Conservation (phyloP, 2,797 vertebrate genomes). For the Argentina silus region DNA sequence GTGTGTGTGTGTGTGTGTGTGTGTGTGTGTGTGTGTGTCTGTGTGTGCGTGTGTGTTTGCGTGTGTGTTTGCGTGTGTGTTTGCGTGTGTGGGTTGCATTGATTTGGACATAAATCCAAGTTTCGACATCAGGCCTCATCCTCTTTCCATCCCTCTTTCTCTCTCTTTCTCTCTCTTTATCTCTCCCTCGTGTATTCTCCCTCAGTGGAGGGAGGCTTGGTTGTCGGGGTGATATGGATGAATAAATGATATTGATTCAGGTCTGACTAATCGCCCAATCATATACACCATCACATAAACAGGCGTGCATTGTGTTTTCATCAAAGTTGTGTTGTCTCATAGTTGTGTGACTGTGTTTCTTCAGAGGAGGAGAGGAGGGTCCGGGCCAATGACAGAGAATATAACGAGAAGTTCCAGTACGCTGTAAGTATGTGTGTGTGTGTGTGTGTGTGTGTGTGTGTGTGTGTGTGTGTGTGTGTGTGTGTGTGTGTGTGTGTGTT, state of each 20-base stretch:
- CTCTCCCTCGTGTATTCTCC: background rate
- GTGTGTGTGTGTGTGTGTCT: conserved; percentile 9
- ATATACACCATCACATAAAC: background rate
- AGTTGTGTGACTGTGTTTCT: conserved; percentile 37
- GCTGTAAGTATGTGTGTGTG: conserved; percentile 79
- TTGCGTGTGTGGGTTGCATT: conserved; percentile 29
- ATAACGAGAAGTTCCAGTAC: conserved; percentile 96
- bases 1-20: conserved; percentile 10
- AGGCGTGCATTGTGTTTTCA: conserved; percentile 11
- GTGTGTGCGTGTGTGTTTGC: conserved; percentile 17
- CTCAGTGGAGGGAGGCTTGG: too few species aligned
- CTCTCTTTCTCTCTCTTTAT: conserved; percentile 1
- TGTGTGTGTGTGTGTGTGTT: too few species aligned
- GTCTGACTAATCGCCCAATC: conserved; percentile 2
- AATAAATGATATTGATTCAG: conserved; percentile 21
- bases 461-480: background rate
- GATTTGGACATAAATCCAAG: conserved; percentile 38
- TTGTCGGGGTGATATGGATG: background rate
- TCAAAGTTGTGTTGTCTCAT: conserved; percentile 20
- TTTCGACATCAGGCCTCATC: background rate
- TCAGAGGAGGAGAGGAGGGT: conserved; percentile 93
- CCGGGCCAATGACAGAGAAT: conserved; percentile 88
- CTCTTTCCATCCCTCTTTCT: background rate
- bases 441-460: background rate
- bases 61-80: conserved; percentile 17